A percentile compares a stretch with the other conserved stretches of the same genome.
These are phyloP conservation scores for Harlomillsia oculata DNA, from an alignment of 1,140 invertebrate species.

Conservation along the genomic window DNA sequence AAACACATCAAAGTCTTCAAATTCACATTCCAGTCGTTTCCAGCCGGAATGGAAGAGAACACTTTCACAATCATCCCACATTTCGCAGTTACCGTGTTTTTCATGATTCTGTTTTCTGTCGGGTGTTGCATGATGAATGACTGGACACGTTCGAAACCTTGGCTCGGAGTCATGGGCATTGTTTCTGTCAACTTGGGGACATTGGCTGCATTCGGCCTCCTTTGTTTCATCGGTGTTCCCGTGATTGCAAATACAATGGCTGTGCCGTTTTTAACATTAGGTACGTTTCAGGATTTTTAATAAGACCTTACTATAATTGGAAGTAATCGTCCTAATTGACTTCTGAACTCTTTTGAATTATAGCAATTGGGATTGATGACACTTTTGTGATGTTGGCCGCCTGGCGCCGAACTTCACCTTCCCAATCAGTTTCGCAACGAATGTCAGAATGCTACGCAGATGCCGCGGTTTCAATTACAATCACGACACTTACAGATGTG, in stretches of 20 bases:
- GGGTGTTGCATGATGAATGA: constrained; percentile 63
- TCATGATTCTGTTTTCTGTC: constrained; percentile 70
- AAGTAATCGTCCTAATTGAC: too few species aligned
- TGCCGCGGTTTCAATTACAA: constrained; percentile 76
- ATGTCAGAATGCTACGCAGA: constrained; percentile 75
- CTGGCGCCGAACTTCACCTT: constrained; percentile 71
- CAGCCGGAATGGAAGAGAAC: constrained; percentile 77
- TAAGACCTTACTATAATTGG: too few species aligned
- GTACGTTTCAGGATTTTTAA: too few species aligned
- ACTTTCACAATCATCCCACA: constrained; percentile 76
- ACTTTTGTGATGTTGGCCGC: constrained; percentile 92
- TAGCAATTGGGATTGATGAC: constrained; percentile 91
- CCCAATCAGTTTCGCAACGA: constrained; percentile 65
- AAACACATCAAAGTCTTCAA: constrained; percentile 67
- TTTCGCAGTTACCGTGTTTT: constrained; percentile 69
- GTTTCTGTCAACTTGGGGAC: constrained; percentile 80
- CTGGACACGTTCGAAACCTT: constrained; percentile 77
- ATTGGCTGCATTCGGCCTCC: constrained; percentile 73
- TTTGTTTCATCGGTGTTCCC: constrained; percentile 76
- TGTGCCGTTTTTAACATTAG: constrained; percentile 86
- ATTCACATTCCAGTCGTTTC: constrained; percentile 73
- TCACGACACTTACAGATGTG: constrained; percentile 57
- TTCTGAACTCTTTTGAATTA: constrained; percentile 37
- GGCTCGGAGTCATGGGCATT: constrained; percentile 79
- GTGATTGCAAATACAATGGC: constrained; percentile 90